Base-by-base conservation (phyloP, 2,888 invertebrate genomes). In the Lasius fuliginosus region DNA sequence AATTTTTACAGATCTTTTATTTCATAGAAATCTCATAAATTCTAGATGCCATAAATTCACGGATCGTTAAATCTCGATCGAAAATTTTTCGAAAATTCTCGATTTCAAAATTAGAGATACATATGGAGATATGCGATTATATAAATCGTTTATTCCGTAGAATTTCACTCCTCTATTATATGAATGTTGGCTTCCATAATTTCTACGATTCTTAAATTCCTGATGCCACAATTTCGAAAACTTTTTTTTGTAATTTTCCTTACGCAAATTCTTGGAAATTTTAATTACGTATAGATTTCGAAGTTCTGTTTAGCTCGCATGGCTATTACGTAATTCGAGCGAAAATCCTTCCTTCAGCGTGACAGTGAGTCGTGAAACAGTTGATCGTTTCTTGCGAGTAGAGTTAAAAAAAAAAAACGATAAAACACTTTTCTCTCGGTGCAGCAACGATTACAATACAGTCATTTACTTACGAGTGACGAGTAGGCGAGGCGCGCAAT, bases 371-470 rank as follows among this genome's bases (percentile, higher is more conserved):
- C 83, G 65, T 81, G 84, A 84, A 73, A 81, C 71, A 83, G 83
- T 86, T 85, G 79, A 75, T 82, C 82, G 65, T 67, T 85, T 83
- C n/a, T 65, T 84, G 86, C 79, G 77, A 87, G 56, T 77, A 27
- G 40, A 76, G 27, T 82, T 64, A 64, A 83, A 49, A 85, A 83
- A 68, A 79, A 76, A 87, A 74, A 83, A 67, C 71, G 64, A 49
- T 71, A 71, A 71, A 79, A 77, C 65, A 53, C 8, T 53, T 36
- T 36, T 53, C n/a, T 53, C 85, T 85, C 81, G 75, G 83, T 84
- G 73, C 73, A 83, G 84, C 84, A 79, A 85, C 87, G 75, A 46
- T 85, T 88, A 88, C 83, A 89, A 86, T 53, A 49, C 85, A 75
- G 75, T 84, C 85, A 83, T 76, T 84, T 74, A 69, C 62, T 77